Conservation (phyloP, 2,797 vertebrate species). For the Darevskia nairensis region DNA sequence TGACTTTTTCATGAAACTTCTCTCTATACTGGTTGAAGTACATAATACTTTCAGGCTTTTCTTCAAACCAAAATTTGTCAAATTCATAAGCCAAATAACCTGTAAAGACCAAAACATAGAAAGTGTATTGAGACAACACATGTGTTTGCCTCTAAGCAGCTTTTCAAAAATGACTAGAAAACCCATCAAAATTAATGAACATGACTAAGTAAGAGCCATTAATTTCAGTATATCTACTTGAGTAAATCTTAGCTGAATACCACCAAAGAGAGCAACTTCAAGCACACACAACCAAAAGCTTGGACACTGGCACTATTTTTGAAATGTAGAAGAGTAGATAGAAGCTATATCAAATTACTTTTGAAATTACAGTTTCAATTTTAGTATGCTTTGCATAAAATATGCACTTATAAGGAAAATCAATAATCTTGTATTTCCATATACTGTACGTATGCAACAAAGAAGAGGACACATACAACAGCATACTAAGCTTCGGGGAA, state of each 20-base stretch:
- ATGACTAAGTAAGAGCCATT: too few relatives aligned
- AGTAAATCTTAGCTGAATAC: too few relatives aligned
- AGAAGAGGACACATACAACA: background rate
- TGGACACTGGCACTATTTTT: too few relatives aligned
- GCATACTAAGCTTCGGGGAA: background rate
- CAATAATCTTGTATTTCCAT: background rate
- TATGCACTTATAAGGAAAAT: background rate
- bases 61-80: conserved; percentile 96
- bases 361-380: background rate
- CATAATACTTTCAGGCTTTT: conserved; percentile 98
- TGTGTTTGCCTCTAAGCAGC: background rate
- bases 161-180: background rate
- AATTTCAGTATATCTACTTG: too few relatives aligned
- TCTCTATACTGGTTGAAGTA: conserved; percentile 97
- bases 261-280: too few relatives aligned
- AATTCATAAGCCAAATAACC: conserved; percentile 97
- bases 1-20: conserved; percentile 92
- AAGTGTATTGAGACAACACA: background rate
- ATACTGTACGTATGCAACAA: background rate
- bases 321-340: too few relatives aligned
- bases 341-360: background rate
- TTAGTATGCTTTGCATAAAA: background rate
- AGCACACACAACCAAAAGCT: too few relatives aligned
- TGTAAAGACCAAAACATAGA: conserved; percentile 71
- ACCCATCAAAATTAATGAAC: background rate